phyloP scores from a whole-genome alignment of 2,888 invertebrate species.

The Diadegma fenestrale region DNA sequence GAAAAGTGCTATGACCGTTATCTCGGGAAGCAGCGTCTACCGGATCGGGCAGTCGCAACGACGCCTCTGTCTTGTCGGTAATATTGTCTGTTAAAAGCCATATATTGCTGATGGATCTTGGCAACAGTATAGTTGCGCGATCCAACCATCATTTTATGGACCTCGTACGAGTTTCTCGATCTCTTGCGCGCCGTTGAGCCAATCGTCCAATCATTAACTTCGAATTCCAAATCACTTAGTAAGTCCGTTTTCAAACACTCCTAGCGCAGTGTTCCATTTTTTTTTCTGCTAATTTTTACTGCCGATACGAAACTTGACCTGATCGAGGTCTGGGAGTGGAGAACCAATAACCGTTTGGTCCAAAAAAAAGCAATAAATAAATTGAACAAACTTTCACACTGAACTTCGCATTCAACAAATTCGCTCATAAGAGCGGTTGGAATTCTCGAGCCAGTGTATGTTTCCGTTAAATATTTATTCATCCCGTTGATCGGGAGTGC shows the following conservation, averaged over 20 bases:
- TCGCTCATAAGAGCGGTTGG: neutral
- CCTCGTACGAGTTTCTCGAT: slow-evolving; percentile 10
- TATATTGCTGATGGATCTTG: slow-evolving; percentile 40
- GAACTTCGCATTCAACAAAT: no score
- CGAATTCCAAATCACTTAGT: slow-evolving; percentile 8
- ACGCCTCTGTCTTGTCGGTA: slow-evolving; percentile 31
- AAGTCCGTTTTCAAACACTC: neutral
- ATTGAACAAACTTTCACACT: no score
- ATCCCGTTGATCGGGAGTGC: neutral
- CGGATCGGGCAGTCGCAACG: slow-evolving; percentile 29
- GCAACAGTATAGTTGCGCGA: slow-evolving; percentile 3
- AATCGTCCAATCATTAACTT: slow-evolving; percentile 30
- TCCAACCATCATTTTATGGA: slow-evolving; percentile 38
- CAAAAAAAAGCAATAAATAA: no score
- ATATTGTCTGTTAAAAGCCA: slow-evolving; percentile 35
- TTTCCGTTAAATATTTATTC: neutral
- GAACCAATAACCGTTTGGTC: no score
- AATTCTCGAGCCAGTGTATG: neutral
- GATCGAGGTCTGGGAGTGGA: no score
- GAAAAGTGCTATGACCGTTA: slow-evolving; percentile 64
- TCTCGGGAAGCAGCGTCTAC: slow-evolving; percentile 52
- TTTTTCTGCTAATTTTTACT: neutral
- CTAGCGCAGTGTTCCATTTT: neutral
- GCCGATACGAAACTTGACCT: neutral
- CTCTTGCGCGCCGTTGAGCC: slow-evolving; percentile 7